Percentiles rank a stretch among this genome's conserved stretches.
These are phyloP conservation scores for Campylorhamphus procurvoides DNA, from an alignment of 2,113 vertebrate species.

Conservation along the genomic window DNA sequence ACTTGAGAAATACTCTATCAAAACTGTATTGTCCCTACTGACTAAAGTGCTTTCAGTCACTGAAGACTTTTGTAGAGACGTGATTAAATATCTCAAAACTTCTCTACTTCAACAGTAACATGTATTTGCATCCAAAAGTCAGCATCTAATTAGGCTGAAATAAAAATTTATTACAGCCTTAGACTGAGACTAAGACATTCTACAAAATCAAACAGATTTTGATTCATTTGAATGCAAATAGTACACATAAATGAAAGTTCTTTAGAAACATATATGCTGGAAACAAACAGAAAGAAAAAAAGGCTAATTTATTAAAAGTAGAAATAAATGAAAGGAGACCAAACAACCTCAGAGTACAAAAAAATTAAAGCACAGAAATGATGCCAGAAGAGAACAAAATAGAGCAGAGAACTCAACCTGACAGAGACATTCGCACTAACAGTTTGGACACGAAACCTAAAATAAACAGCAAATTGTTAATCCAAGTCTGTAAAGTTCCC, in stretches of 20 bases:
- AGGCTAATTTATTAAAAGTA: neutral
- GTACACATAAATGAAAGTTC: neutral
- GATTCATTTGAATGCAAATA: neutral
- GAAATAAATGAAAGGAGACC: neutral
- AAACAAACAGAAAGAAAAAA: neutral
- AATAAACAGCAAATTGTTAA: neutral
- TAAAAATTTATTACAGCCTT: neutral
- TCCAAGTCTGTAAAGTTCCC: neutral
- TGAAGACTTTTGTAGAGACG: neutral
- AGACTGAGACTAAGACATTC: neutral
- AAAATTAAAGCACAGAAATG: neutral
- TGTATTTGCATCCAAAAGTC: neutral
- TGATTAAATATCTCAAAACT: neutral
- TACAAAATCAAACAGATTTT: slow-evolving; percentile 6
- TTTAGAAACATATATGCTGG: neutral
- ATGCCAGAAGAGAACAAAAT: neutral
- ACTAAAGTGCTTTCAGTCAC: neutral
- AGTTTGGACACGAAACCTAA: neutral
- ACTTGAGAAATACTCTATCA: neutral
- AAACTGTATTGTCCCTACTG: neutral
- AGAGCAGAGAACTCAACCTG: neutral
- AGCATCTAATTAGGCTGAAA: neutral
- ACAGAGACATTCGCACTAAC: neutral
- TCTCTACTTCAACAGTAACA: neutral
- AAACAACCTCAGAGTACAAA: neutral